phyloP scores from a whole-genome alignment of 2,113 vertebrate genomes.

The Entomyzon cyanotis region DNA sequence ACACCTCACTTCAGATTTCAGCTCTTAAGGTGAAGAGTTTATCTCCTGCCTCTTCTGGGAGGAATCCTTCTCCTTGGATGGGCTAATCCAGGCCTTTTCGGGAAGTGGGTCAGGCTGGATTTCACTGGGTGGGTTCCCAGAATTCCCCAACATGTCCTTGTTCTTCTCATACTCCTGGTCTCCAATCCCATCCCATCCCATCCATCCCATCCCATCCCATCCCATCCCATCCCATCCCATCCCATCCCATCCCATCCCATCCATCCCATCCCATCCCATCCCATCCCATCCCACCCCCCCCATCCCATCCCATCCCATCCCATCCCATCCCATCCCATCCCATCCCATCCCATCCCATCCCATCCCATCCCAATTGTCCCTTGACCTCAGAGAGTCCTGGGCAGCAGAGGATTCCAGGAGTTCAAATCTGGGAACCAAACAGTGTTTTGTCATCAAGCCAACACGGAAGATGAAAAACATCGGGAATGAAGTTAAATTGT shows the following conservation, averaged over 20 bases:
- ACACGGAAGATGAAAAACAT: background rate
- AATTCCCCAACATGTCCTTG: accelerated
- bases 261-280: too few relatives aligned
- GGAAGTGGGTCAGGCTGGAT: accelerated
- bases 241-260: too few relatives aligned
- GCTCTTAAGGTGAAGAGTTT: too few relatives aligned
- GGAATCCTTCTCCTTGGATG: background rate
- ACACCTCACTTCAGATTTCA: background rate
- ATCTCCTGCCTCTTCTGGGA: background rate
- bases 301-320: too few relatives aligned
- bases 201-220: background rate
- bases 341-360: too few relatives aligned
- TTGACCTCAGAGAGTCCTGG: too few relatives aligned
- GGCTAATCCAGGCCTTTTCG: background rate
- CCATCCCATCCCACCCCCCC: too few relatives aligned
- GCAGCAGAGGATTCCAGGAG: too few relatives aligned
- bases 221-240: too few relatives aligned
- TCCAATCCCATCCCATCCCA: accelerated
- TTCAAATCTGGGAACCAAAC: background rate
- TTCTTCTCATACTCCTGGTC: background rate
- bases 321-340: too few relatives aligned
- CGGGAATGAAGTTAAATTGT: background rate
- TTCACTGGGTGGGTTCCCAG: background rate
- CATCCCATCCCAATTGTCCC: too few relatives aligned
- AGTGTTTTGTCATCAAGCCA: background rate